phyloP scores from a whole-genome alignment of 1,140 invertebrate species.

The Chionoecetes opilio region DNA sequence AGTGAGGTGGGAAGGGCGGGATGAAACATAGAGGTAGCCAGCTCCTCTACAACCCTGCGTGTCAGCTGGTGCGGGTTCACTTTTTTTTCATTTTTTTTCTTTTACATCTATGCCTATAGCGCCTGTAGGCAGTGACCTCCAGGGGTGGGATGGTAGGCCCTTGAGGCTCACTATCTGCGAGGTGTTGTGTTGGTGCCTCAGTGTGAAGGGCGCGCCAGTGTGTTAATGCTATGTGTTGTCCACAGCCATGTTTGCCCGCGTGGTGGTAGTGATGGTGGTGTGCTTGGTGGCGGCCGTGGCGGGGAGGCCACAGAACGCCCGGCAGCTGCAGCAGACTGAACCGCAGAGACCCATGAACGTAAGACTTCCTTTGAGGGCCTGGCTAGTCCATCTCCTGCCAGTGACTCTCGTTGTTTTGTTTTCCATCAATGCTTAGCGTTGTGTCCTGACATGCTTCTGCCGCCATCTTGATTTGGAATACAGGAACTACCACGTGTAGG shows the following conservation, averaged over 20 bases:
- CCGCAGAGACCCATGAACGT: conserved; percentile 70
- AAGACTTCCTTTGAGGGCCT: conserved; percentile 1
- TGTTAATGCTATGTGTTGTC: neutral
- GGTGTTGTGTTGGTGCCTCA: neutral
- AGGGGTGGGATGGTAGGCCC: too few species aligned
- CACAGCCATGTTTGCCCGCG: conserved; percentile 34
- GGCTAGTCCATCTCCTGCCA: neutral
- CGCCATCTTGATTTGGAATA: too few species aligned
- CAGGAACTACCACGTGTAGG: too few species aligned
- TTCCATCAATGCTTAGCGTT: too few species aligned
- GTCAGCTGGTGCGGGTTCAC: neutral
- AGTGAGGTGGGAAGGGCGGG: conserved; percentile 11
- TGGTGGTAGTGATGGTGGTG: conserved; percentile 51
- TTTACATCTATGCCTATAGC: too few species aligned
- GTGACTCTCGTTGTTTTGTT: too few species aligned
- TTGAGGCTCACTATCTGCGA: neutral
- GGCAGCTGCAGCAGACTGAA: conserved; percentile 54
- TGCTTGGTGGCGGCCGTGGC: neutral
- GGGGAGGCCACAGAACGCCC: conserved; percentile 48
- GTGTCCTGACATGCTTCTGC: too few species aligned
- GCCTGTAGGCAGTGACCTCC: too few species aligned
- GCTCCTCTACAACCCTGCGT: neutral
- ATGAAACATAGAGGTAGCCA: neutral
- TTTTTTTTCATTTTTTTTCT: too few species aligned
- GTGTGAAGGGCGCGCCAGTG: neutral